Evolutionary conservation across 2,113 vertebrate genomes (phyloP).

Genomic region (Chlamydotis undulata): DNA sequence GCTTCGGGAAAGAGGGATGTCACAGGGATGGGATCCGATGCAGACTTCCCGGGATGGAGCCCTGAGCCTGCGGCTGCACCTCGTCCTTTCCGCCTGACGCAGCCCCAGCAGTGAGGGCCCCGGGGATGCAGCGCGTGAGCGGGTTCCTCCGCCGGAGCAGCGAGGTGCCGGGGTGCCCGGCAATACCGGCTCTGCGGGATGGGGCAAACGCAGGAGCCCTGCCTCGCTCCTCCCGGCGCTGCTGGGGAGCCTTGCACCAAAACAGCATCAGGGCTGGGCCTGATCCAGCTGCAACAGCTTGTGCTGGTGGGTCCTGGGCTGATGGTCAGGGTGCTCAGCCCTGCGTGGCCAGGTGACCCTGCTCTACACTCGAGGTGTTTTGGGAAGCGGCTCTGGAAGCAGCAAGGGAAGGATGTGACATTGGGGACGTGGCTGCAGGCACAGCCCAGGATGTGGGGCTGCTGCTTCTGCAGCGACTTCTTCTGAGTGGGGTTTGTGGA

Average conservation of each 20-base stretch:
- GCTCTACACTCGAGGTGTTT: background rate
- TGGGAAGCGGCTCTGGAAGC: background rate
- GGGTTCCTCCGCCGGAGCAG: background rate
- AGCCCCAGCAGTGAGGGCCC: background rate
- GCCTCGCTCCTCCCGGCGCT: background rate
- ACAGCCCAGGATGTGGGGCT: background rate
- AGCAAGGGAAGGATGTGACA: background rate
- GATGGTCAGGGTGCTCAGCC: background rate
- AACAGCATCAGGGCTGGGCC: background rate
- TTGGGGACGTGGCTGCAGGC: background rate
- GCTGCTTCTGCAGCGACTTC: background rate
- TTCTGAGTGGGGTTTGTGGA: background rate
- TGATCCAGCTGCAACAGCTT: background rate
- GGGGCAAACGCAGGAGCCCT: background rate
- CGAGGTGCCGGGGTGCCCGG: background rate
- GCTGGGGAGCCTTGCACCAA: background rate
- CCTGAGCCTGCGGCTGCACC: background rate
- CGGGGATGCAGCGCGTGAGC: fast-evolving
- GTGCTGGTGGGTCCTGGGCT: background rate
- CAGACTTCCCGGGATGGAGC: background rate
- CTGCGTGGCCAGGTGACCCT: fast-evolving
- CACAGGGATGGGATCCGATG: fast-evolving
- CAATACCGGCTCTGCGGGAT: background rate
- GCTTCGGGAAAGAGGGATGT: background rate
- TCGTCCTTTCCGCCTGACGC: background rate